Evolutionary conservation across 2,888 invertebrate species (phyloP).

Genomic region (Conops quadrifasciatus): DNA sequence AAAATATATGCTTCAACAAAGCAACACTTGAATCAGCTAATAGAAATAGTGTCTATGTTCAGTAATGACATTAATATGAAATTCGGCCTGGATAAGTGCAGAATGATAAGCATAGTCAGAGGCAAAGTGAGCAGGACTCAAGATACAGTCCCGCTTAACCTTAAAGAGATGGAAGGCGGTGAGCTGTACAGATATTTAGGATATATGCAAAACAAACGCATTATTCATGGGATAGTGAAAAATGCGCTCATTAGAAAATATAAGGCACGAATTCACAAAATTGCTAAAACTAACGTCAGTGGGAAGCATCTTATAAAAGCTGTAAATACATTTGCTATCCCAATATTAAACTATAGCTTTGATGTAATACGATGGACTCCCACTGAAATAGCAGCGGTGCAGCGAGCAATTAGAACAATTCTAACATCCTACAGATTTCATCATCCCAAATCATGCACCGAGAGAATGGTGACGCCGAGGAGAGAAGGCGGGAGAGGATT

Average conservation of each 20-base stretch:
- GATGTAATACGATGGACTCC: constrained; percentile 28
- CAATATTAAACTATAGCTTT: constrained; percentile 29
- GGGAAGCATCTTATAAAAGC: constrained; percentile 32
- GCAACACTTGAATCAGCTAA: constrained; percentile 24
- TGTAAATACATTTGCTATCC: too few species aligned
- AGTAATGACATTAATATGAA: constrained; percentile 36
- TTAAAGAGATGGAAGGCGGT: constrained; percentile 34
- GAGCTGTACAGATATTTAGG: constrained; percentile 32
- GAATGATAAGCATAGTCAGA: constrained; percentile 25
- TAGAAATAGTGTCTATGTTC: constrained; percentile 31
- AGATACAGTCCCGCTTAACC: not conserved
- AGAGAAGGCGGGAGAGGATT: constrained; percentile 32
- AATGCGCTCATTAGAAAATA: constrained; percentile 26
- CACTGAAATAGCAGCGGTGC: constrained; percentile 25
- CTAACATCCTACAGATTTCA: constrained; percentile 24
- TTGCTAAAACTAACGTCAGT: constrained; percentile 7
- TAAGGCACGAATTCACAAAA: constrained; percentile 27
- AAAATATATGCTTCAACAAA: constrained; percentile 34
- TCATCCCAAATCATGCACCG: constrained; percentile 34
- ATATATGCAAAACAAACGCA: not conserved
- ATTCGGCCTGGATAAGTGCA: constrained; percentile 37
- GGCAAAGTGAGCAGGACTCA: constrained; percentile 24
- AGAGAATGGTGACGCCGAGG: constrained; percentile 27
- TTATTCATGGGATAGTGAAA: constrained; percentile 22
- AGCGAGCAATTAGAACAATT: constrained; percentile 32